Conservation (phyloP, 2,888 invertebrate species). For the Sminthurides aquaticus region DNA sequence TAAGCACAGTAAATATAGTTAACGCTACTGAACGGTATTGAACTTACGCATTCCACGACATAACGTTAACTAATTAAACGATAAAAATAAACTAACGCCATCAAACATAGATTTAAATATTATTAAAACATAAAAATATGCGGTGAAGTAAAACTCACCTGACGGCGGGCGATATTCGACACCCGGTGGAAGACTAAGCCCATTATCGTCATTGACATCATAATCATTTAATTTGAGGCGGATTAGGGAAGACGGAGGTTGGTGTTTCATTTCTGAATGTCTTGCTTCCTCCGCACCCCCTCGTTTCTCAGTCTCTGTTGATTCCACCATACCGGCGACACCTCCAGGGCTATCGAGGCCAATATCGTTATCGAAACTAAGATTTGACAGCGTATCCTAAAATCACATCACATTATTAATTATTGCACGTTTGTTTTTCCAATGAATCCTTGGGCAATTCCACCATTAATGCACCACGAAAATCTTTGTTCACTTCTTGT, state of each 20-base stretch:
- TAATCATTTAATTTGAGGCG: slow-evolving; percentile 13
- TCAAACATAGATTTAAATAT: no score
- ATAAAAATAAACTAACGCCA: no score
- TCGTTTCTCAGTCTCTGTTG: slow-evolving; percentile 3
- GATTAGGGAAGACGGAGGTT: neutral
- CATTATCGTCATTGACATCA: slow-evolving; percentile 13
- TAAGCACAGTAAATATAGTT: no score
- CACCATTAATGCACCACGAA: no score
- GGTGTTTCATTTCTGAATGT: neutral
- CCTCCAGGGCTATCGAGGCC: slow-evolving; percentile 7
- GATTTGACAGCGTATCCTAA: slow-evolving; percentile 41
- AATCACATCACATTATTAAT: neutral
- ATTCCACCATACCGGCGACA: neutral
- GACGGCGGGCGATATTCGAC: slow-evolving; percentile 35
- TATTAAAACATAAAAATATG: no score
- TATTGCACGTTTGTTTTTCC: neutral
- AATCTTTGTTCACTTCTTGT: no score
- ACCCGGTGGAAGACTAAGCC: slow-evolving; percentile 36
- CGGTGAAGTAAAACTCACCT: slow-evolving; percentile 28
- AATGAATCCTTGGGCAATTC: no score
- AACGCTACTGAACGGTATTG: no score
- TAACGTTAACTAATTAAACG: no score
- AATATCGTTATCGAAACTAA: slow-evolving; percentile 38
- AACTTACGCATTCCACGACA: no score
- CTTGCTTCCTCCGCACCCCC: slow-evolving; percentile 9